Conservation (phyloP, 2,888 invertebrate species). For the Lypha dubia region DNA sequence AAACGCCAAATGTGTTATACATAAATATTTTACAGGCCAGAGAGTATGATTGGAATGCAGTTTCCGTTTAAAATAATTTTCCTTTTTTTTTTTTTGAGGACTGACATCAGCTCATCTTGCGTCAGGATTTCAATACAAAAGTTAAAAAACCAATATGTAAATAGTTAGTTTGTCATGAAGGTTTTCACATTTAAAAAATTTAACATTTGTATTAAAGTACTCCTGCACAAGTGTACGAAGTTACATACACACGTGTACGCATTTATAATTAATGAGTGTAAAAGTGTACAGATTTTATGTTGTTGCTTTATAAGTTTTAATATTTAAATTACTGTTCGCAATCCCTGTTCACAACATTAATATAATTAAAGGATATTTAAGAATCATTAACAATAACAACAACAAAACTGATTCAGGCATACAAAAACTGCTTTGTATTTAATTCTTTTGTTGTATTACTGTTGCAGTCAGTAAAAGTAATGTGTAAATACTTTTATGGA, state of each 20-base stretch:
- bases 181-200: not conserved
- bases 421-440: constrained; percentile 46
- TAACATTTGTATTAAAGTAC: not conserved
- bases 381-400: constrained; percentile 24
- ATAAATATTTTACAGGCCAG: not conserved
- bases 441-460: constrained; percentile 5
- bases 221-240: not conserved
- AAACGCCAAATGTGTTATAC: not conserved
- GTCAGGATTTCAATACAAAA: too few relatives aligned
- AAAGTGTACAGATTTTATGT: not conserved
- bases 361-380: constrained; percentile 62
- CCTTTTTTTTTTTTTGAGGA: not conserved
- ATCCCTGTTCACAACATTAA: constrained; percentile 26
- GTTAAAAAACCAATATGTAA: not conserved
- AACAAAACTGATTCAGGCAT: constrained; percentile 29
- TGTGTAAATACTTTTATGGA: not conserved
- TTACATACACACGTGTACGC: not conserved
- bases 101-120: not conserved
- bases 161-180: not conserved
- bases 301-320: not conserved
- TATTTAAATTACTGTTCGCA: constrained; percentile 15
- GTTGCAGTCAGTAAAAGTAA: constrained; percentile 16
- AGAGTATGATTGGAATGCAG: not conserved
- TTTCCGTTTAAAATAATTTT: not conserved
- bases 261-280: not conserved